A percentile compares a stretch with the other conserved stretches of the same genome.
These are phyloP conservation scores for Bombus vancouverensis DNA, from an alignment of 1,140 invertebrate species.

Conservation along the genomic window DNA sequence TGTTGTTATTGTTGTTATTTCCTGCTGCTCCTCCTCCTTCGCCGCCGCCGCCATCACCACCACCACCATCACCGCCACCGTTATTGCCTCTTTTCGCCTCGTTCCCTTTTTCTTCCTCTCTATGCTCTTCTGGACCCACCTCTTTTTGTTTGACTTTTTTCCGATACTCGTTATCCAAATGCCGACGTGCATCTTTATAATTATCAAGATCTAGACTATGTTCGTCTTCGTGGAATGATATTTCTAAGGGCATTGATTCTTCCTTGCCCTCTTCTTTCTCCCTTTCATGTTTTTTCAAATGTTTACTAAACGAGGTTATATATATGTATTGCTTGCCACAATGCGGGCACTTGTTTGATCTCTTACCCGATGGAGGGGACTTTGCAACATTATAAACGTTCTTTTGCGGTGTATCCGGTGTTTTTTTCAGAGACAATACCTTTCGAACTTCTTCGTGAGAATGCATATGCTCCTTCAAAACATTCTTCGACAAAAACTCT, in stretches of 20 bases:
- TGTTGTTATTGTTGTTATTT: too few relatives aligned
- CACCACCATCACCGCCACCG: background rate
- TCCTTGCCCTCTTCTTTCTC: constrained; percentile 69
- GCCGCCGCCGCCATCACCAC: background rate
- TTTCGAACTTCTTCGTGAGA: constrained; percentile 79
- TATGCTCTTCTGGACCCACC: background rate
- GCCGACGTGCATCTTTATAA: constrained; percentile 49
- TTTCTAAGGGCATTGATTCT: constrained; percentile 68
- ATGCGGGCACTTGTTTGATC: constrained; percentile 78
- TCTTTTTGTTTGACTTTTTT: constrained; percentile 41
- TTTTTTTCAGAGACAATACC: constrained; percentile 72
- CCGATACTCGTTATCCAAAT: constrained; percentile 49
- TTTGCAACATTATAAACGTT: constrained; percentile 41
- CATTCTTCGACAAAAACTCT: constrained; percentile 77
- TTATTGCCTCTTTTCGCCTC: background rate
- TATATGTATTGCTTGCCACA: constrained; percentile 82
- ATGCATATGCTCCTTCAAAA: constrained; percentile 81
- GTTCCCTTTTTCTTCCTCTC: background rate
- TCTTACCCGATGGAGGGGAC: constrained; percentile 77
- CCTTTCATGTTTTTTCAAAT: constrained; percentile 78
- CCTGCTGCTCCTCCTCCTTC: background rate
- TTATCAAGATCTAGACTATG: constrained; percentile 70
- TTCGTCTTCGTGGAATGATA: constrained; percentile 73
- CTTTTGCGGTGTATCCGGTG: constrained; percentile 70
- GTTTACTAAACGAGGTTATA: constrained; percentile 80